Conservation (phyloP, 2,888 invertebrate genomes). For the Mythimna vitellina region DNA sequence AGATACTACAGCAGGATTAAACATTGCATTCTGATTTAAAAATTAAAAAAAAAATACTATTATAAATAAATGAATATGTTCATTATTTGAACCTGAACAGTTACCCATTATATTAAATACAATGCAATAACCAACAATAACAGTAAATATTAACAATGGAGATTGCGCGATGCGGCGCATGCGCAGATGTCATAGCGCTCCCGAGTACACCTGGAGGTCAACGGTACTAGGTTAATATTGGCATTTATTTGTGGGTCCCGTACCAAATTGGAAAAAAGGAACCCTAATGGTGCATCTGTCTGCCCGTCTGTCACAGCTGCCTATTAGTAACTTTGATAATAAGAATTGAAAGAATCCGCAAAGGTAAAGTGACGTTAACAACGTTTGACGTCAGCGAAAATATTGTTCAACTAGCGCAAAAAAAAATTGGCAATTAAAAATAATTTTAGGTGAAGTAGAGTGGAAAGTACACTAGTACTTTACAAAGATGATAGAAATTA, state of each 20-base stretch:
- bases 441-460: neutral
- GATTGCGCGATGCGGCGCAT: slow-evolving; percentile 59
- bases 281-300: slow-evolving; percentile 1
- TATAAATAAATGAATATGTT: slow-evolving; percentile 26
- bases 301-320: neutral
- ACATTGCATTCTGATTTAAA: neutral
- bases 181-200: slow-evolving; percentile 70
- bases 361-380: neutral
- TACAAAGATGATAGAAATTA: too few species aligned
- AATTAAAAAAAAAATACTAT: neutral
- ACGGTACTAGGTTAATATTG: slow-evolving; percentile 62
- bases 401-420: neutral
- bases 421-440: slow-evolving; percentile 1
- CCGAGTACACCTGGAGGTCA: slow-evolving; percentile 68
- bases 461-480: too few species aligned
- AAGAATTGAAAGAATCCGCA: neutral
- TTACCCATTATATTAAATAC: slow-evolving; percentile 66
- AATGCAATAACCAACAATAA: slow-evolving; percentile 67
- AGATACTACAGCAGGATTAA: neutral
- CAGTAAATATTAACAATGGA: slow-evolving; percentile 70
- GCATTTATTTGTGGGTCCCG: slow-evolving; percentile 23
- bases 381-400: neutral
- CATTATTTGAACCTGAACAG: slow-evolving; percentile 40
- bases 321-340: slow-evolving; percentile 3
- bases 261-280: neutral